These are phyloP conservation scores for Holothuria glaberrima DNA, from an alignment of 35 echinoderm and acorn worm genomes.

Conservation along the genomic window DNA sequence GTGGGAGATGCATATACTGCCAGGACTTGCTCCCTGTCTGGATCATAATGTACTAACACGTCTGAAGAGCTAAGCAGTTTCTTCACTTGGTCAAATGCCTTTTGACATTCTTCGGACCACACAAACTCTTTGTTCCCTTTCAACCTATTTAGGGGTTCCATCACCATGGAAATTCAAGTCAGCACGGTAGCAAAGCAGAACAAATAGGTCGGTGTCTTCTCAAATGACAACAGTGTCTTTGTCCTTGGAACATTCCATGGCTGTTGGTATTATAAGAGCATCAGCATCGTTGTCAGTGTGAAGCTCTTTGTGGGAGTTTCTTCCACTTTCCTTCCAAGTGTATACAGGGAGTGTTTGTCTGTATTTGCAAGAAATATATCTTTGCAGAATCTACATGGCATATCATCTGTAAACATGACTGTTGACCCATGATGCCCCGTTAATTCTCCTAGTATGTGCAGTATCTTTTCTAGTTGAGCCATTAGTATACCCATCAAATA, in stretches of 20 bases:
- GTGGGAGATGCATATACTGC: no score
- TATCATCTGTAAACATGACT: constrained; percentile 7
- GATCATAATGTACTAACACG: no score
- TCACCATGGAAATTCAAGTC: background rate
- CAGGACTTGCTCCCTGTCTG: background rate
- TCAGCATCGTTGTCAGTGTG: constrained; percentile 65
- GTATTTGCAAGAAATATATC: constrained; percentile 18
- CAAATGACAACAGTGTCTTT: background rate
- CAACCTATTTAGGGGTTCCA: no score
- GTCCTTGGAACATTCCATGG: background rate
- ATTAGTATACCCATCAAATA: no score
- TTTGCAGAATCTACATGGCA: constrained; percentile 9
- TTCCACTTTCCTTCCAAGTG: background rate
- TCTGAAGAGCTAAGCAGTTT: no score
- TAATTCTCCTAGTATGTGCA: constrained; percentile 20
- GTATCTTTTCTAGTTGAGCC: constrained; percentile 47
- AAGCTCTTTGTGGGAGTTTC: background rate
- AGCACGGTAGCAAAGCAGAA: background rate
- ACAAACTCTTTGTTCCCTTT: no score
- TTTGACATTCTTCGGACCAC: no score
- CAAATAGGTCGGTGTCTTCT: constrained; percentile 42
- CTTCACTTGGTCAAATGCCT: no score
- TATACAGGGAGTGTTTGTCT: constrained; percentile 5
- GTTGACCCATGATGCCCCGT: constrained; percentile 8
- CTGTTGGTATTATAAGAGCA: constrained; percentile 15